Evolutionary conservation across 2,113 vertebrate species (phyloP).

Genomic region (Stegostoma tigrinum): DNA sequence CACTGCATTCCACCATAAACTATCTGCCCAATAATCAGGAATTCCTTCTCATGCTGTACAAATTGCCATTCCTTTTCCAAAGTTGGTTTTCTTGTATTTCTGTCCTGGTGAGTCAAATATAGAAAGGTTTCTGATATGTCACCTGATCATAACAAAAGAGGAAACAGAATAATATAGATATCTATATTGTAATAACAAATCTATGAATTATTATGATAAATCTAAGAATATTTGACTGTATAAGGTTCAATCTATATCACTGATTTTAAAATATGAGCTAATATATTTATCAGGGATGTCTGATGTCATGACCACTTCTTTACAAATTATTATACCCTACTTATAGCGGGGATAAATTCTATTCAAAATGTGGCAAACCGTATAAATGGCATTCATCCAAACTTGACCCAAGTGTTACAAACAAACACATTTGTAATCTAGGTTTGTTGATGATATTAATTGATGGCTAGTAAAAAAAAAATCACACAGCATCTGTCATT

Average conservation of each 20-base stretch:
- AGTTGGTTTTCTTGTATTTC: no score
- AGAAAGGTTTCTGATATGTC: not conserved
- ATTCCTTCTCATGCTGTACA: no score
- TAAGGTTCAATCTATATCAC: not conserved
- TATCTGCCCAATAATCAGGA: no score
- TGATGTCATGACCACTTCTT: slow-evolving; percentile 9
- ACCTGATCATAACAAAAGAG: not conserved
- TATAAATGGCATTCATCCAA: not conserved
- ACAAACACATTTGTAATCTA: not conserved
- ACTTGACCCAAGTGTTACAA: not conserved
- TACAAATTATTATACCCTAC: not conserved
- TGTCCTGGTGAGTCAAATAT: no score
- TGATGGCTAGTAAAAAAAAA: not conserved
- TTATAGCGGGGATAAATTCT: not conserved
- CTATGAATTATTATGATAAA: not conserved
- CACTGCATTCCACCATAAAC: no score
- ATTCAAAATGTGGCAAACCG: not conserved
- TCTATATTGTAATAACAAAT: not conserved
- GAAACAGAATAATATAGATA: not conserved
- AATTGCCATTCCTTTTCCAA: no score
- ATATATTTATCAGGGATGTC: not conserved
- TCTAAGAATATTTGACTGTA: not conserved
- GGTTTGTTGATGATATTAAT: not conserved
- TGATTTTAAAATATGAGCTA: not conserved
- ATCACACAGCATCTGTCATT: not conserved